Evolutionary conservation across 1,140 invertebrate genomes (phyloP), one percentile per base, ranked within the genome.

Genomic region (Wasmannia auropunctata): DNA sequence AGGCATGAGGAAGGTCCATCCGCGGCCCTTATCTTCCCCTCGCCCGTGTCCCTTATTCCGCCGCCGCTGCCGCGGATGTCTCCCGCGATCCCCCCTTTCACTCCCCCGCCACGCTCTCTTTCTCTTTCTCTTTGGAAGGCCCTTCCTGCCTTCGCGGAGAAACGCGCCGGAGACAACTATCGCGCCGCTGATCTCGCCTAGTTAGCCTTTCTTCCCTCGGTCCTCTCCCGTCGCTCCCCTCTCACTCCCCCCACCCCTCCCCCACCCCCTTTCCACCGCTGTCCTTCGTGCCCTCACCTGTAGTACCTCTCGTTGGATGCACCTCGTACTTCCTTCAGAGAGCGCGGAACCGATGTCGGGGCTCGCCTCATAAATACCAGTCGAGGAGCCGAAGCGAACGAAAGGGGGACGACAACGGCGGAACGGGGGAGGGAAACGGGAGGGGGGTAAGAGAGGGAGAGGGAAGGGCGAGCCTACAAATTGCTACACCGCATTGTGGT

Each of bases 401-500:
- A 31, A 40, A 31, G 60, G 60, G 46, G 46, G 62, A 74, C 51
- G 58, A 16, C n/a, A n/a, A n/a, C n/a, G n/a, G n/a, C n/a, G n/a
- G n/a, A n/a, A n/a, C n/a, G 54, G 31, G 65, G 43, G 87, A 51
- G 63, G 37, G 67, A 74, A 60, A 62, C 16, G 1, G 75, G n/a
- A 37, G 83, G 34, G 74, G 65, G 46, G 37, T 72, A 65, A 37
- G 46, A 58, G 75, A 65, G 75, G 37, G 75, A 63, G 85, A 56
- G 86, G 79, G 56, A 88, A 60, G 70, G 43, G 67, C 72, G 85
- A 79, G 86, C 94, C 94, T 95, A 95, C 95, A 95, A 95, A 95
- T 95, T 95, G 95, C 94, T 95, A 95, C 95, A 95, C 91, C 92
- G 95, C 94, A 95, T 95, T 95, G 95, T 95, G 93, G 94, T 95